Conservation (phyloP, 30 jellyfish, hydroid and myxozoan species). For the Chrysaora quinquecirrha region DNA sequence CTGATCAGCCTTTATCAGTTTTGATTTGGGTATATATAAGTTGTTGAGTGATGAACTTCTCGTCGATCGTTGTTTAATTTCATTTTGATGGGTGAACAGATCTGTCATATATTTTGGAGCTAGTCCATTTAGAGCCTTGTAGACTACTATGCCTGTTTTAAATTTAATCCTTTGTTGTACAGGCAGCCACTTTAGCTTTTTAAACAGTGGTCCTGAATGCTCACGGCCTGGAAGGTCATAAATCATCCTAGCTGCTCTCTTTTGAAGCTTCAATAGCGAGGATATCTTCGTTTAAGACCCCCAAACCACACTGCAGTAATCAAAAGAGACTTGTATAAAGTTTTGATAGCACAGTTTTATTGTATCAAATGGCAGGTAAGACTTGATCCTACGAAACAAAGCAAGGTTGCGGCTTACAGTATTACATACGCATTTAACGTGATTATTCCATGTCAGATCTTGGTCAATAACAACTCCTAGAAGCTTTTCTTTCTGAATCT, state of each 20-base stretch:
- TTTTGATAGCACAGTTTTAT: constrained; percentile 54
- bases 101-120: constrained; percentile 38
- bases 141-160: constrained; percentile 36
- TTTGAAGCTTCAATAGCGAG: constrained; percentile 67
- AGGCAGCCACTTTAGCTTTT: constrained; percentile 56
- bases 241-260: constrained; percentile 68
- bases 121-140: constrained; percentile 27
- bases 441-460: constrained; percentile 65
- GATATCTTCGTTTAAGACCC: constrained; percentile 50
- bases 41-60: constrained; percentile 31
- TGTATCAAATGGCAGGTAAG: constrained; percentile 66
- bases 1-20: constrained; percentile 24
- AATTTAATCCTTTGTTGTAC: constrained; percentile 33
- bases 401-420: constrained; percentile 60
- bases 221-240: constrained; percentile 68
- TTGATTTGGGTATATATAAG: constrained; percentile 34
- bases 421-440: constrained; percentile 53
- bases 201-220: constrained; percentile 59
- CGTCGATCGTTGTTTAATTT: constrained; percentile 30
- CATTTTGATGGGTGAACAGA: constrained; percentile 31
- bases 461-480: constrained; percentile 51
- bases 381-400: constrained; percentile 60
- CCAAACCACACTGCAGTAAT: constrained; percentile 54
- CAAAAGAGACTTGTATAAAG: constrained; percentile 58
- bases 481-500: no score